Conservation (phyloP, 2,797 vertebrate genomes). For the Pelochelys cantorii region DNA sequence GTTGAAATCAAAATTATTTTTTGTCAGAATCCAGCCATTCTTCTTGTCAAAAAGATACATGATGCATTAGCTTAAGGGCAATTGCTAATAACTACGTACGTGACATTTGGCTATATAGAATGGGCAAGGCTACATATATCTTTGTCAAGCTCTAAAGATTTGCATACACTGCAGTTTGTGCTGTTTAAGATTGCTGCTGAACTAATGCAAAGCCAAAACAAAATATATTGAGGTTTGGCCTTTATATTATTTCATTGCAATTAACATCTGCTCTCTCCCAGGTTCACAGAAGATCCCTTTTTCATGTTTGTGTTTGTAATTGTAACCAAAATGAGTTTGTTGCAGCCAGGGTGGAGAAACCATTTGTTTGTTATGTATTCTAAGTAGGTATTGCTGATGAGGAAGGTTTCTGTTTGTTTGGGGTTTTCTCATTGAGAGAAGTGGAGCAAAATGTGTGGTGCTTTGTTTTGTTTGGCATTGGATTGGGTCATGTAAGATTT, state of each 20-base stretch:
- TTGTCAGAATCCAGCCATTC: constrained; percentile 58
- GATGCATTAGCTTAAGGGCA: constrained; percentile 60
- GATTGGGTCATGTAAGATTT: background rate
- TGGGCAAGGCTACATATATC: constrained; percentile 43
- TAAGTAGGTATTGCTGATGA: constrained; percentile 42
- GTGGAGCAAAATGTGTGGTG: background rate
- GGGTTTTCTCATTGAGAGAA: background rate
- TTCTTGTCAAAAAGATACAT: constrained; percentile 59
- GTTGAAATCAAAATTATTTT: constrained; percentile 50
- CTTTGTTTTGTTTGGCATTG: background rate
- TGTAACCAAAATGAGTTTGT: constrained; percentile 37
- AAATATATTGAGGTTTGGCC: constrained; percentile 47
- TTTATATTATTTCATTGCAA: constrained; percentile 60
- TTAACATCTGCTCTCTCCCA: constrained; percentile 70
- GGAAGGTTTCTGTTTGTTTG: background rate
- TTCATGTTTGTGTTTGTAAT: constrained; percentile 38
- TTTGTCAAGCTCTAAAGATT: constrained; percentile 48
- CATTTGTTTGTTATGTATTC: constrained; percentile 4
- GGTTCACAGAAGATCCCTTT: constrained; percentile 35
- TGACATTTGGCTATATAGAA: constrained; percentile 29
- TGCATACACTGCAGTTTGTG: background rate
- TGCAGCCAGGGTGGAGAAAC: background rate
- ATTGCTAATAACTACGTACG: constrained; percentile 34
- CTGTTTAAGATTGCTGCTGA: background rate
- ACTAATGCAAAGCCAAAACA: constrained; percentile 52